Conservation (phyloP, 2,113 vertebrate species). For the Otis tarda region DNA sequence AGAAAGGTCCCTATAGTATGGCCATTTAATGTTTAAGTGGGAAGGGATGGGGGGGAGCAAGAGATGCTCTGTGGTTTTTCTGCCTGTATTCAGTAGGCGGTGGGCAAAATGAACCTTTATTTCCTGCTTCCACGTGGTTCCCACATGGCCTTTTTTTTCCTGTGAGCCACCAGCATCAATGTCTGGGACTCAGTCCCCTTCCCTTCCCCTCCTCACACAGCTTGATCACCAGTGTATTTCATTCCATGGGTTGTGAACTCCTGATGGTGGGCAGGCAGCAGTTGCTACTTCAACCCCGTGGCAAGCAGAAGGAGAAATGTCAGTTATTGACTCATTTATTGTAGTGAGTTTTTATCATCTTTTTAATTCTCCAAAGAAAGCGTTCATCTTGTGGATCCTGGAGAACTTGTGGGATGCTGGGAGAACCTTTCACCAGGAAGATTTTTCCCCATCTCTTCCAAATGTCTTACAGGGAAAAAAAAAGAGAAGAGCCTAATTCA, state of each 20-base stretch:
- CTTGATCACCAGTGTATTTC: not conserved
- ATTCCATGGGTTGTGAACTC: not conserved
- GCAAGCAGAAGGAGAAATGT: not conserved
- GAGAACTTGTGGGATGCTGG: not conserved
- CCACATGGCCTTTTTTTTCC: not conserved
- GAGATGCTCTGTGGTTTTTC: not conserved
- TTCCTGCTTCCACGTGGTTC: not conserved
- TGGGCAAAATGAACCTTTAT: not conserved
- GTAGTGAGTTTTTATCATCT: not conserved
- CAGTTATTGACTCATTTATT: not conserved
- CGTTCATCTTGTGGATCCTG: not conserved
- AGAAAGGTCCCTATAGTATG: not conserved
- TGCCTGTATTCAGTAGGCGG: not conserved
- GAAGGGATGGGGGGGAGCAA: not conserved
- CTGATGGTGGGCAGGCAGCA: not conserved
- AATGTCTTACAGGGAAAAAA: not conserved
- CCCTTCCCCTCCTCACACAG: fast-evolving
- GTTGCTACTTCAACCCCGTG: not conserved
- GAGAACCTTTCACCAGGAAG: not conserved
- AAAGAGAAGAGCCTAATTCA: not conserved
- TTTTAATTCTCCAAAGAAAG: not conserved
- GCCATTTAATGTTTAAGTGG: not conserved
- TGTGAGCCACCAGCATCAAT: not conserved
- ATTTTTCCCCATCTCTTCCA: not conserved
- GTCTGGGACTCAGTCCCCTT: not conserved